Evolutionary conservation across 2,888 invertebrate species (phyloP).

Genomic region (Abrostola tripartita): DNA sequence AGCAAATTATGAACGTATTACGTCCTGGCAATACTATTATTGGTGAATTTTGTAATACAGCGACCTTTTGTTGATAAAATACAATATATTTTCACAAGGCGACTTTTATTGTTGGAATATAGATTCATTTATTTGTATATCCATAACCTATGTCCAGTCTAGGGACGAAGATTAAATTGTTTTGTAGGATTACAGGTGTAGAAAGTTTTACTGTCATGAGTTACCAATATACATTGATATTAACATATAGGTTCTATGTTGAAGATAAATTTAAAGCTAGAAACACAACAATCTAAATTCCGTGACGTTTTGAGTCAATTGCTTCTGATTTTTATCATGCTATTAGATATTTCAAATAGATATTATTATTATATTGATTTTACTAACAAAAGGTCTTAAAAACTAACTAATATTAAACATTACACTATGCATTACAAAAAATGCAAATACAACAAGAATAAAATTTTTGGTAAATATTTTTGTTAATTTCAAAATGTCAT

Average conservation of each 20-base stretch:
- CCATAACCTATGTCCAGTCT: too few species aligned
- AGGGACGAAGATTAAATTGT: too few species aligned
- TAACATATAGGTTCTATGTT: too few species aligned
- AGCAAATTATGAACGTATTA: slow-evolving; percentile 11
- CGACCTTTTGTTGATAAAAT: slow-evolving; percentile 32
- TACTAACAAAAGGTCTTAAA: slow-evolving; percentile 27
- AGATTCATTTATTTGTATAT: too few species aligned
- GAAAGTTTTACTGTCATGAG: too few species aligned
- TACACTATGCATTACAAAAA: slow-evolving; percentile 30
- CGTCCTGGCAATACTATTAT: slow-evolving; percentile 30
- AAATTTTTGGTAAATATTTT: slow-evolving; percentile 55
- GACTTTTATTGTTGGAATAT: background rate
- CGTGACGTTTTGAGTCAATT: too few species aligned
- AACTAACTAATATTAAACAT: slow-evolving; percentile 19
- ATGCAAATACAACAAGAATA: slow-evolving; percentile 32
- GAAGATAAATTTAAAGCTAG: too few species aligned
- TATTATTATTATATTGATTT: slow-evolving; percentile 1
- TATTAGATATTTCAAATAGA: too few species aligned
- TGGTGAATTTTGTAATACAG: slow-evolving; percentile 6
- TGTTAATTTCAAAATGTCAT: slow-evolving; percentile 50
- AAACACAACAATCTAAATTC: too few species aligned
- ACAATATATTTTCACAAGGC: background rate
- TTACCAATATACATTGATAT: too few species aligned
- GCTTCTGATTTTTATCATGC: too few species aligned
- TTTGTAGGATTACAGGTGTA: too few species aligned